A percentile compares a stretch with the other conserved stretches of the same genome.
These are phyloP conservation scores for Pristiophorus japonicus DNA, from an alignment of 2,113 vertebrate genomes.

Conservation along the genomic window DNA sequence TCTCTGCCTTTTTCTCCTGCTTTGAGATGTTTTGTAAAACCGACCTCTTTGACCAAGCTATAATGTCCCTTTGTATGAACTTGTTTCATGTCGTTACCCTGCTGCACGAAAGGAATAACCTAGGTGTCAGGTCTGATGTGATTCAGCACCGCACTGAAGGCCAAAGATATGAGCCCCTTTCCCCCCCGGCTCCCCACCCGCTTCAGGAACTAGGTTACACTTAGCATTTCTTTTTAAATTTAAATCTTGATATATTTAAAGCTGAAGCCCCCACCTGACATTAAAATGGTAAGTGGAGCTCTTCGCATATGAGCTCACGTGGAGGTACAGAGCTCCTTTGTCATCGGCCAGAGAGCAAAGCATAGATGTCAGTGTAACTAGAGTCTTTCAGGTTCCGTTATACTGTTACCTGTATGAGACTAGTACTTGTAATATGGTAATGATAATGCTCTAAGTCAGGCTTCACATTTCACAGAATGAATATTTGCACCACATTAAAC, in stretches of 20 bases:
- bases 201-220: too few relatives aligned
- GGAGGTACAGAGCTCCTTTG: neutral
- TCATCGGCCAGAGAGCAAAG: neutral
- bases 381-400: neutral
- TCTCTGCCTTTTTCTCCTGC: neutral
- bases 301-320: neutral
- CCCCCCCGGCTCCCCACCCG: too few relatives aligned
- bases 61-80: neutral
- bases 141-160: too few relatives aligned
- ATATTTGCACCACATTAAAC: neutral
- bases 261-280: neutral
- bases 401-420: neutral
- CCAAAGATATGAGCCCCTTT: too few relatives aligned
- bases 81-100: neutral
- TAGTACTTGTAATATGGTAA: neutral
- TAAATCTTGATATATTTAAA: neutral
- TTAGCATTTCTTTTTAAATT: too few relatives aligned
- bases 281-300: neutral
- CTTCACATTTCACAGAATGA: neutral
- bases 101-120: too few relatives aligned
- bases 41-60: neutral
- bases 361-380: neutral
- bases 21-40: neutral
- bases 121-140: too few relatives aligned
- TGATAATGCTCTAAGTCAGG: too few relatives aligned